Evolutionary conservation across 2,113 vertebrate genomes (phyloP).

Genomic region (Todiramphus saurophagus): DNA sequence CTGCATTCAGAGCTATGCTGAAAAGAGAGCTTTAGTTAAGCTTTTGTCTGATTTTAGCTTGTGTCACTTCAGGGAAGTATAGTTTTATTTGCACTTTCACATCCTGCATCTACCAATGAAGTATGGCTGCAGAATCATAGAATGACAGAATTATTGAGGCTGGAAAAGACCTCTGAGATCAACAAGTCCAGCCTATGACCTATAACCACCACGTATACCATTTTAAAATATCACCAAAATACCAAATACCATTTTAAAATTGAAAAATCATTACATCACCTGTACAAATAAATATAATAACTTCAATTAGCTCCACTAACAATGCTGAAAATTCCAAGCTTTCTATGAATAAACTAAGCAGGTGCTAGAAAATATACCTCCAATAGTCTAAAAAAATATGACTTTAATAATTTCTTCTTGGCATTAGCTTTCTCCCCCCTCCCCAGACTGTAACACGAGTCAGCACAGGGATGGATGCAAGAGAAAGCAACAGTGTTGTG

Average conservation of each 20-base stretch:
- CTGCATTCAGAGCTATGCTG: not conserved
- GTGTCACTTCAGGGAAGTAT: not conserved
- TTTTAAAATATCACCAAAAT: too few relatives aligned
- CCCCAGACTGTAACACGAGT: not conserved
- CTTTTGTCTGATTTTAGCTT: not conserved
- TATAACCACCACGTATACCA: too few relatives aligned
- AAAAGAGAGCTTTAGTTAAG: not conserved
- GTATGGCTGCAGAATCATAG: not conserved
- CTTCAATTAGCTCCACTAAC: not conserved
- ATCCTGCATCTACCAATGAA: not conserved
- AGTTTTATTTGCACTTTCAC: not conserved
- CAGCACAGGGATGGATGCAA: not conserved
- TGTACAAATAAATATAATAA: not conserved
- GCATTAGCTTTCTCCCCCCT: not conserved
- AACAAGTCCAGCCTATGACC: too few relatives aligned
- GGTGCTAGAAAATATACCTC: not conserved
- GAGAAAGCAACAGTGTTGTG: not conserved
- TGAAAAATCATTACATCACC: too few relatives aligned
- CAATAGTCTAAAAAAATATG: not conserved
- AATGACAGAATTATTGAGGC: not conserved
- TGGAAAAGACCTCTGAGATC: too few relatives aligned
- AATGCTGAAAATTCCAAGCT: not conserved
- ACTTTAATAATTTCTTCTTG: not conserved
- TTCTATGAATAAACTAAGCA: not conserved
- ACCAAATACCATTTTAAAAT: not conserved